Evolutionary conservation across 2,888 invertebrate species (phyloP).

Genomic region (Biston betularia): DNA sequence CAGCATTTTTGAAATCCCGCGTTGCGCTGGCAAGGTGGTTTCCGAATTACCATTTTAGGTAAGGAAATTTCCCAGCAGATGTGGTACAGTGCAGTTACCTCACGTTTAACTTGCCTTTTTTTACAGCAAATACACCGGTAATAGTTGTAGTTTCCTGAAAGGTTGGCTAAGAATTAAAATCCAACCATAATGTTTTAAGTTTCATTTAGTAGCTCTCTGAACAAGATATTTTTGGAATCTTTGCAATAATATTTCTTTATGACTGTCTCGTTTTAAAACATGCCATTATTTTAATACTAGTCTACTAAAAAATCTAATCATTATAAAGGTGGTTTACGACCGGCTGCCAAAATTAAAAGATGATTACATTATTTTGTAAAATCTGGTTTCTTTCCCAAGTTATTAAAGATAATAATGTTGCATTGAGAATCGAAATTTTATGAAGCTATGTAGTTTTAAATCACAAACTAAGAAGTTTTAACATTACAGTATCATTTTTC

Average conservation of each 20-base stretch:
- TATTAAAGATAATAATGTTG: slow-evolving; percentile 13
- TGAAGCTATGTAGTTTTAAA: neutral
- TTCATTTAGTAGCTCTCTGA: slow-evolving; percentile 5
- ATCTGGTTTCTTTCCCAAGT: slow-evolving; percentile 17
- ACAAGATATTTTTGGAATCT: slow-evolving; percentile 15
- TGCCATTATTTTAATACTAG: slow-evolving; percentile 32
- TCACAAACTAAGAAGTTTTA: neutral
- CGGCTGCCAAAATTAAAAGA: slow-evolving; percentile 35
- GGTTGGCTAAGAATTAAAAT: neutral
- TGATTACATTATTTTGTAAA: slow-evolving; percentile 28
- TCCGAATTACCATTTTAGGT: slow-evolving; percentile 31
- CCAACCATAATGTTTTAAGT: neutral
- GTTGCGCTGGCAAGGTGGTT: slow-evolving; percentile 32
- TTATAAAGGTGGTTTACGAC: slow-evolving; percentile 42
- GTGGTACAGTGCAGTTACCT: slow-evolving; percentile 31
- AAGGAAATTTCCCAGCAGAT: slow-evolving; percentile 35
- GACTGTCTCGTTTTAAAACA: slow-evolving; percentile 25
- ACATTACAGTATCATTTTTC: too few species aligned
- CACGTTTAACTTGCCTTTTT: slow-evolving; percentile 17
- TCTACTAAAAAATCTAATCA: slow-evolving; percentile 39
- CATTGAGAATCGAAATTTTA: neutral
- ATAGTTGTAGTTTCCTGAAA: slow-evolving; percentile 6
- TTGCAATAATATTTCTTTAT: slow-evolving; percentile 10
- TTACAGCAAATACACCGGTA: slow-evolving; percentile 6
- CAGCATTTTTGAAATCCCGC: slow-evolving; percentile 50